Base-by-base conservation (phyloP, 2,888 invertebrate species). In the Rhorus exstirpatorius region DNA sequence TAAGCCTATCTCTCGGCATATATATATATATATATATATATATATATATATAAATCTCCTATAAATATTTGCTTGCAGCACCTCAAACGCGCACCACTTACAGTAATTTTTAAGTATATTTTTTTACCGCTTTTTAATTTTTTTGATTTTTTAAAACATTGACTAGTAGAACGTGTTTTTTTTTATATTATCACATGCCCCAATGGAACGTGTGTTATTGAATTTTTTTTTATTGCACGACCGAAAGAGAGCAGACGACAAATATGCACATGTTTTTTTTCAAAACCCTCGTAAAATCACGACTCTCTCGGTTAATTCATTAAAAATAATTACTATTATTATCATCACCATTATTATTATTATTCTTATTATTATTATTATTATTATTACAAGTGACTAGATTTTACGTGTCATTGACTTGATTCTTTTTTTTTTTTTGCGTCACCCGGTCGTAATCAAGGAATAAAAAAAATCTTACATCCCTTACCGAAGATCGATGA, bases 391-490 rank as follows among this genome's bases (percentile, higher is more conserved):
- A 12, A 49, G 41, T 61, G 70, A 70, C 70, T 70, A 78, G 77
- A 38, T 31, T 61, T 41, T 44, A 65, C 46, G 41, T 49, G 60
- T 72, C 60, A 76, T 76, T 80, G 63, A 61, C 63, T 63, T 76
- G 24, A 24, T 55, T 68, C 46, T 46, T 80, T 75, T 68, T 67
- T 17, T 49, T 51, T 35, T 14, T 26, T 19, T 17, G 55, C 26
- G 53, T 44, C 19, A 26, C 44, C 17, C 58, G 58, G 58, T 38
- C 14, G 14, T 74, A 26, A 41, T 55, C 38, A 21, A 60, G 35
- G 61, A 38, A 24, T 3, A n/a, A 21, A 17, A 17, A 44, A 26
- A 31, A 53, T 41, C 7, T n/a, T 2, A 7, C 19, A 19, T n/a
- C 51, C 19, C 38, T 0, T n/a, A n/a, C 0, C 2, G 31, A 51